These are phyloP conservation scores for Oryzias sinensis DNA, from an alignment of 2,797 vertebrate genomes.

Conservation along the genomic window DNA sequence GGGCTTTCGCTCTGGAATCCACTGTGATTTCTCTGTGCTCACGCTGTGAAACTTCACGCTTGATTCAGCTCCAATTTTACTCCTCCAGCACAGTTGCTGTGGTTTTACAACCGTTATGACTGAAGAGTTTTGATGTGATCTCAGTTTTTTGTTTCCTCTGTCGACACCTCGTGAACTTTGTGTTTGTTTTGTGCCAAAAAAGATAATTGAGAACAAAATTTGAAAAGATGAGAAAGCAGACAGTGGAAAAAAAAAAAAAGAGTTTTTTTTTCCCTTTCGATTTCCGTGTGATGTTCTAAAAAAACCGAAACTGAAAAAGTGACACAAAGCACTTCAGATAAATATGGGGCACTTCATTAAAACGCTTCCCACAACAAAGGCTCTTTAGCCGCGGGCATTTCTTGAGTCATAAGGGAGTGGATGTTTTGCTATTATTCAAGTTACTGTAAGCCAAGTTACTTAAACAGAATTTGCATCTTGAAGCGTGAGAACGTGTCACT, in stretches of 20 bases:
- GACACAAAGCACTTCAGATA: conserved; percentile 79
- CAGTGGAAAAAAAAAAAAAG: conserved; percentile 46
- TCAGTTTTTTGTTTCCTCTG: conserved; percentile 11
- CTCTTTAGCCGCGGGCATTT: conserved; percentile 67
- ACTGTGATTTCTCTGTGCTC: conserved; percentile 64
- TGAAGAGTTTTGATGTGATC: conserved; percentile 40
- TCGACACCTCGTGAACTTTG: conserved; percentile 5
- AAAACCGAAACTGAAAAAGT: conserved; percentile 66
- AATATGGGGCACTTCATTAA: conserved; percentile 84
- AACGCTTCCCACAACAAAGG: conserved; percentile 82
- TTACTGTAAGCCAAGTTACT: conserved; percentile 66
- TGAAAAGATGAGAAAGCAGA: conserved; percentile 1
- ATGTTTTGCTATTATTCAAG: conserved; percentile 79
- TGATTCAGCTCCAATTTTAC: conserved; percentile 55
- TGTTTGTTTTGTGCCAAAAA: not conserved
- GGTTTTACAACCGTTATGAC: conserved; percentile 57
- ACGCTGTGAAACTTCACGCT: conserved; percentile 63
- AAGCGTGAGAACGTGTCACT: conserved; percentile 60
- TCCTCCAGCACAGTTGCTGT: conserved; percentile 51
- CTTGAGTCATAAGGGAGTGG: conserved; percentile 73
- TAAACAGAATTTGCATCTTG: conserved; percentile 27
- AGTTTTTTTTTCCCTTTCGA: conserved; percentile 4
- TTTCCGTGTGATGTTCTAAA: conserved; percentile 49
- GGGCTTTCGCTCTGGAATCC: conserved; percentile 55
- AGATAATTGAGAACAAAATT: not conserved